Percentiles rank a stretch among this genome's conserved stretches.
Evolutionary conservation across 2,797 vertebrate genomes (phyloP).

Genomic region (Poecilia velifera): DNA sequence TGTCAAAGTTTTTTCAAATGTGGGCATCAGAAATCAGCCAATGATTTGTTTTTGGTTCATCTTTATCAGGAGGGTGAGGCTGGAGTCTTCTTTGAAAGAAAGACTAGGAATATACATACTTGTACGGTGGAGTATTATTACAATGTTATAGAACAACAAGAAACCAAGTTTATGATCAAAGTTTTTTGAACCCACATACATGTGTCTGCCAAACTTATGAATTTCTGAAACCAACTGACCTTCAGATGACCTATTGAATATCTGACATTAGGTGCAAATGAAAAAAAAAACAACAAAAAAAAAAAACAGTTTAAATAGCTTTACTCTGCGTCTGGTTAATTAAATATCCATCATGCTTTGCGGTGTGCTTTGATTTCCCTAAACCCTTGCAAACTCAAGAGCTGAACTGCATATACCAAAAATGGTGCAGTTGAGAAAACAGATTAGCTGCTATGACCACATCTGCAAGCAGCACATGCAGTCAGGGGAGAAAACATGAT

Average conservation of each 20-base stretch:
- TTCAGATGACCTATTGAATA: not conserved
- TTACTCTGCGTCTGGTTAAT: constrained; percentile 22
- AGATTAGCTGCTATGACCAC: constrained; percentile 76
- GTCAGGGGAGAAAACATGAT: constrained; percentile 56
- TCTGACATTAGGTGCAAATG: not conserved
- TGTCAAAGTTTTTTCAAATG: not conserved
- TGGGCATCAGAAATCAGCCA: not conserved
- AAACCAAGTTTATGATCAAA: not conserved
- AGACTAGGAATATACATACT: not conserved
- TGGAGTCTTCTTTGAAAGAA: not conserved
- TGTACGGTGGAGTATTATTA: no score
- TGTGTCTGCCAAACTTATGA: not conserved
- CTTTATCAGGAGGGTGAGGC: not conserved
- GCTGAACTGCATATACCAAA: constrained; percentile 61
- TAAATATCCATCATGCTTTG: constrained; percentile 34
- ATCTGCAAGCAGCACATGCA: constrained; percentile 68
- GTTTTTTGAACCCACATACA: not conserved
- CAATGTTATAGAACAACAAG: not conserved
- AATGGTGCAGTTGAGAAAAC: constrained; percentile 66
- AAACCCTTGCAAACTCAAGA: constrained; percentile 61
- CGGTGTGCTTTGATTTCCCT: constrained; percentile 65
- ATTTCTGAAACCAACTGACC: not conserved
- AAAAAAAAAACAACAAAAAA: not conserved
- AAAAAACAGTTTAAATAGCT: constrained; percentile 20
- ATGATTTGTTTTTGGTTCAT: not conserved